Base-by-base conservation (phyloP, 2,888 invertebrate genomes). In the Schizaphis graminum region DNA sequence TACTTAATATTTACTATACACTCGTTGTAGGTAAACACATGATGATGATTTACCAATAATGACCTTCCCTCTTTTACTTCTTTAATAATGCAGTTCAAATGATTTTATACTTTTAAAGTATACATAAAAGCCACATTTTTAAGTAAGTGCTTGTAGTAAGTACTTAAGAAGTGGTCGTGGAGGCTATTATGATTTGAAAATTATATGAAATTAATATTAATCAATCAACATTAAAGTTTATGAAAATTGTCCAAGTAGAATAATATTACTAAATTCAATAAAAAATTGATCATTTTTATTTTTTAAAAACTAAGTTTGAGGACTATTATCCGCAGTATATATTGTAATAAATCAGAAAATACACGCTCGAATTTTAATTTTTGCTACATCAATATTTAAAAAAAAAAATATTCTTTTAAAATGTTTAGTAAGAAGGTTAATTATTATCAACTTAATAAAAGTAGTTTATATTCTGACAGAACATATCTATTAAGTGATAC, bases 31-130 rank as follows among this genome's bases (percentile, higher is more conserved):
- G 3, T 61, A 61, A 1, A n/a, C 7, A 67, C 16, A 67, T 4
- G 28, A 16, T 5, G 16, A n/a, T 5, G n/a, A 5, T 67, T 67
- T n/a, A n/a, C n/a, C 61, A n/a, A 67, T 13, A n/a, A 67, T n/a
- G n/a, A 11, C 0, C 4, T 5, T 4, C n/a, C n/a, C 0, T 3
- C 0, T 5, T 67, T 67, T 13, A n/a, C 28, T 13, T 11, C 11
- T 61, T n/a, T 13, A 67, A n/a, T n/a, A 67, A 61, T n/a, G n/a
- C 67, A 67, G n/a, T n/a, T 67, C 3, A 61, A 61, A 61, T 13
- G 28, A 28, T 28, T 61, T n/a, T n/a, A 28, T 11, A n/a, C 11
- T n/a, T n/a, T 13, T 67, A 3, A 67, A 67, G n/a, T n/a, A n/a
- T 67, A 67, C 13, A n/a, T 67, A 28, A 61, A n/a, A 3, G 13